Conservation (phyloP, 1,140 invertebrate species). For the Drosophila burlai region DNA sequence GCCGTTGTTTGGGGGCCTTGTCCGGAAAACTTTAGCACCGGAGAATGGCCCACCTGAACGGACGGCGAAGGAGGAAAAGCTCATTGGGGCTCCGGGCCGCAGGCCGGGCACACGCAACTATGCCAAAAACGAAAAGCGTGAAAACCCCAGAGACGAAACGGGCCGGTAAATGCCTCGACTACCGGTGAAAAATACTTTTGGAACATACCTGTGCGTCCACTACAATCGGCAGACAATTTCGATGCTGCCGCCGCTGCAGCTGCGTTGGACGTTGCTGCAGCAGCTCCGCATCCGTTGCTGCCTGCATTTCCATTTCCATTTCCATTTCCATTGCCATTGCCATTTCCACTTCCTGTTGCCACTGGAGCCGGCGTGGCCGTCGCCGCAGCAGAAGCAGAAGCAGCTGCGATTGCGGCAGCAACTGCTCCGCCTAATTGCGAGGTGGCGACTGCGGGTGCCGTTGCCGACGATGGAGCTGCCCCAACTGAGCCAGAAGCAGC, state of each 20-base stretch:
- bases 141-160: constrained; percentile 66
- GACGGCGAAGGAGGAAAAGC: background rate
- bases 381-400: constrained; percentile 29
- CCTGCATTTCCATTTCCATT: constrained; percentile 19
- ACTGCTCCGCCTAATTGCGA: constrained; percentile 55
- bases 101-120: constrained; percentile 74
- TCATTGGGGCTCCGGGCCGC: constrained; percentile 17
- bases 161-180: constrained; percentile 74
- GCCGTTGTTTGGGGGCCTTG: constrained; percentile 6
- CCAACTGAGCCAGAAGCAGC: constrained; percentile 38
- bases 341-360: constrained; percentile 46
- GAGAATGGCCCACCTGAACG: constrained; percentile 9
- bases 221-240: constrained; percentile 83
- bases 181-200: constrained; percentile 83
- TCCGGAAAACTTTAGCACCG: constrained; percentile 5
- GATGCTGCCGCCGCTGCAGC: constrained; percentile 58
- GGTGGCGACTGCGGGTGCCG: constrained; percentile 57
- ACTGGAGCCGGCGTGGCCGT: constrained; percentile 51
- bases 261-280: constrained; percentile 39
- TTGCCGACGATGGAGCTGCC: constrained; percentile 56
- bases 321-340: constrained; percentile 27
- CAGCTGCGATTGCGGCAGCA: constrained; percentile 46
- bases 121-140: constrained; percentile 82
- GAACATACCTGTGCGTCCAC: constrained; percentile 85
- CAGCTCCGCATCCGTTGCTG: constrained; percentile 21